Conservation (phyloP, 1,140 invertebrate genomes). For the Cherax destructor region DNA sequence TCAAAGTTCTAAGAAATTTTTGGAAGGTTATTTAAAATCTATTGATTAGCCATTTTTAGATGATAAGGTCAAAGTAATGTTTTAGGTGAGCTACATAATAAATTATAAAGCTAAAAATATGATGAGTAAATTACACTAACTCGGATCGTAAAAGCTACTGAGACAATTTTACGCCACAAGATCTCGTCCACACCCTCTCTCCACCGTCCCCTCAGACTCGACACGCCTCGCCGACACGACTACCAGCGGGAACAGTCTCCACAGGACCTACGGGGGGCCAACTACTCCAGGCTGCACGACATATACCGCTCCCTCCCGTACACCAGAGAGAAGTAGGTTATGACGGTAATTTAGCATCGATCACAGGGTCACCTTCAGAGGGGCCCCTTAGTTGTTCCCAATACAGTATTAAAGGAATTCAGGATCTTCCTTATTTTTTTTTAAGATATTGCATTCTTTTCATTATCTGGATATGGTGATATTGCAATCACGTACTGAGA, state of each 20-base stretch:
- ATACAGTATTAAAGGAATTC: no score
- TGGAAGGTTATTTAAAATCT: no score
- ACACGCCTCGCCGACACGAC: not conserved
- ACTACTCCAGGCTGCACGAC: constrained; percentile 24
- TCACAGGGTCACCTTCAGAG: no score
- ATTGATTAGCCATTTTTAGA: not conserved
- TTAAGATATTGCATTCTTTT: no score
- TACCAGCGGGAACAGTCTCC: not conserved
- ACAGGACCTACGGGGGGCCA: constrained; percentile 30
- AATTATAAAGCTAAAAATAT: not conserved
- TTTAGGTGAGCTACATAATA: not conserved
- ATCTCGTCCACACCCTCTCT: not conserved
- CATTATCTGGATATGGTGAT: no score
- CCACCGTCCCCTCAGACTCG: not conserved
- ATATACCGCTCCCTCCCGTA: not conserved
- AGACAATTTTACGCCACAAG: not conserved
- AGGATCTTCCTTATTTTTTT: no score
- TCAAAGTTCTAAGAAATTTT: no score
- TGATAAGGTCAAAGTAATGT: not conserved
- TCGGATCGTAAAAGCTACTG: not conserved
- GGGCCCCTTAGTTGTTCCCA: no score
- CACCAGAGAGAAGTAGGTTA: no score
- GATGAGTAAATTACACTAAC: not conserved
- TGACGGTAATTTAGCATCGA: no score
- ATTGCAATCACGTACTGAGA: no score